A percentile compares a stretch with the other conserved stretches of the same genome.
Conservation (phyloP, 2,888 invertebrate species). For the Apotomis capreana region DNA sequence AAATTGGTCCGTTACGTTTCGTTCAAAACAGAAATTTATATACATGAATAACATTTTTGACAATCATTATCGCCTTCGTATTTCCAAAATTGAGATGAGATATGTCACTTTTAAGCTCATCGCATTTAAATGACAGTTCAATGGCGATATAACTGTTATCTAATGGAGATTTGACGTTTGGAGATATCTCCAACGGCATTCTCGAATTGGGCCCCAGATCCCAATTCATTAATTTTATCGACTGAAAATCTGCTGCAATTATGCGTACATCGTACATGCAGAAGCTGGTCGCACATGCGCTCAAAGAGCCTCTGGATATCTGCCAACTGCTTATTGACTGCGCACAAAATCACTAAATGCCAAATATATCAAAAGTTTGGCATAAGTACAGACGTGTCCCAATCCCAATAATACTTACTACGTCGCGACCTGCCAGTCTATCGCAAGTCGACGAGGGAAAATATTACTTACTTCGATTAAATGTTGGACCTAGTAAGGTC, state of each 20-base stretch:
- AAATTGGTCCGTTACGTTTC: too few species aligned
- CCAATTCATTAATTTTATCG: background rate
- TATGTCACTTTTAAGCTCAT: too few species aligned
- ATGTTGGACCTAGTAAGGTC: background rate
- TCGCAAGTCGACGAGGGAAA: background rate
- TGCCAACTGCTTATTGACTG: conserved; percentile 46
- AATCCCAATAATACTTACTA: background rate
- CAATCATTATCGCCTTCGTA: too few species aligned
- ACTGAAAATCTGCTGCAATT: conserved; percentile 2
- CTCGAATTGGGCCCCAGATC: too few species aligned
- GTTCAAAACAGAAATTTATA: too few species aligned
- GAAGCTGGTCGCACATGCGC: conserved; percentile 44
- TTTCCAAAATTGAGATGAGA: too few species aligned
- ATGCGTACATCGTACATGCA: background rate
- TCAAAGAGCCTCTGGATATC: conserved; percentile 57
- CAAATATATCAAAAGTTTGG: conserved; percentile 27
- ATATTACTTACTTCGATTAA: conserved; percentile 7
- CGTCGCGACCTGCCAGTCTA: conserved; percentile 13
- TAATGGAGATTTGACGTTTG: too few species aligned
- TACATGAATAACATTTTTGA: too few species aligned
- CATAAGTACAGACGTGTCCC: background rate
- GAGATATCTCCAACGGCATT: too few species aligned
- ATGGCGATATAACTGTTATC: too few species aligned
- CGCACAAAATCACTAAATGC: conserved; percentile 27
- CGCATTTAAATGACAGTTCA: too few species aligned